Evolutionary conservation across 2,888 invertebrate genomes (phyloP), one percentile per base, ranked within the genome.

Genomic region (Polyommatus icarus): DNA sequence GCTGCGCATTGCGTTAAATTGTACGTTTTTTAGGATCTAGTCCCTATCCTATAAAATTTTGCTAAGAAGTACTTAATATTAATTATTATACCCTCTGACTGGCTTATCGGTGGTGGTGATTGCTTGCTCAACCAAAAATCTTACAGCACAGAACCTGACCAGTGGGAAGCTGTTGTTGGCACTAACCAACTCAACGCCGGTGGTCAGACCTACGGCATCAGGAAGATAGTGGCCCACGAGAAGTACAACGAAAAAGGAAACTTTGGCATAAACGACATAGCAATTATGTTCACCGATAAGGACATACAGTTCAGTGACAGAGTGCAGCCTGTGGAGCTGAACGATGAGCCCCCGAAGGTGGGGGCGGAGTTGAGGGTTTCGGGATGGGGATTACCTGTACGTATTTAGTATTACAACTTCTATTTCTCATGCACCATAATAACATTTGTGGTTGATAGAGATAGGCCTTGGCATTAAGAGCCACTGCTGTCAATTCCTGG

Each of bases 191-290:
- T 95, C 0, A 85, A 87, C 0, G 80, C 88, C 0, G 94, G 94
- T 0, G 94, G 94, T 0, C 86, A 85, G 0, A 83, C 85, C 0
- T 94, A 95, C 83, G 86, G 88, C 78, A 89, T 94, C 50, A 86
- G 91, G 0, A 91, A 91, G 79, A 85, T 94, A 0, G 93, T 94
- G 0, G 81, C 85, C 4, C 95, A 95, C 78, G 89, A 92, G 59
- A 82, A 88, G 0, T 95, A 94, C 71, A 90, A 92, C 77, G 84
- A 90, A 36, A 78, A 50, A 50, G 50, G 50, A 50, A 10, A 12
- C 50, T 3, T 85, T 24, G 92, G 94, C 59, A 87, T 89, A 77
- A 95, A 97, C 84, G 97, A 97, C 82, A 96, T 97, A 78, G 97
- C 96, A 0, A 85, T 97, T 1, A 84, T 97, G 5, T 95, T 95